These are phyloP conservation scores for Poeciliopsis retropinna DNA, from an alignment of 2,113 vertebrate genomes.

Conservation along the genomic window DNA sequence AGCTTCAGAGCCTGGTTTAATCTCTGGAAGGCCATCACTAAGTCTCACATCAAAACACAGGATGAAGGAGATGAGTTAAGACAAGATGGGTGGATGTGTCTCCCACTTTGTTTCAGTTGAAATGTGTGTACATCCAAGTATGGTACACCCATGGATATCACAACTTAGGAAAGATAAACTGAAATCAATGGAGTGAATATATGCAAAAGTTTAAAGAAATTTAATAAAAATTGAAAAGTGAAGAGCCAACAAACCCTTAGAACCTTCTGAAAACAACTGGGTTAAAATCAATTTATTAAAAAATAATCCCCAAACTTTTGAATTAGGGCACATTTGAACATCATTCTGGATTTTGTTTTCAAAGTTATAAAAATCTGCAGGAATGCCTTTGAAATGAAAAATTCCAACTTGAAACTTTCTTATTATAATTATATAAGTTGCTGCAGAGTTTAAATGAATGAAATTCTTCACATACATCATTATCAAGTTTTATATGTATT, in stretches of 20 bases:
- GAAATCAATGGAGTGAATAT: neutral
- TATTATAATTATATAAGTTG: neutral
- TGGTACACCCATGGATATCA: neutral
- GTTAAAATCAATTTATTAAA: neutral
- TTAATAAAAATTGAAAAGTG: neutral
- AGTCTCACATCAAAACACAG: conserved; percentile 58
- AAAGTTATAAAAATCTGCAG: neutral
- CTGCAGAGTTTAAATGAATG: neutral
- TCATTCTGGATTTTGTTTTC: neutral
- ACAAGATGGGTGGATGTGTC: conserved; percentile 11
- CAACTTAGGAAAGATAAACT: neutral
- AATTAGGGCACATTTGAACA: neutral
- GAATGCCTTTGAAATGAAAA: neutral
- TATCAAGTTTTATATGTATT: neutral
- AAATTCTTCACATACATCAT: neutral
- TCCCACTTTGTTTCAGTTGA: neutral
- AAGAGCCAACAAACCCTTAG: no score
- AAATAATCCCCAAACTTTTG: neutral
- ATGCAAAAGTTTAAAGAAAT: neutral
- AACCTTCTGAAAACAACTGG: no score
- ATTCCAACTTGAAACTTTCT: neutral
- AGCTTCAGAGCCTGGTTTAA: conserved; percentile 57
- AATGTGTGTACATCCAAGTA: neutral
- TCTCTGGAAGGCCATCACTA: conserved; percentile 50
- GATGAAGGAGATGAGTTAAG: conserved; percentile 48